Conservation (phyloP, 2,797 vertebrate species). For the Lates japonicus region DNA sequence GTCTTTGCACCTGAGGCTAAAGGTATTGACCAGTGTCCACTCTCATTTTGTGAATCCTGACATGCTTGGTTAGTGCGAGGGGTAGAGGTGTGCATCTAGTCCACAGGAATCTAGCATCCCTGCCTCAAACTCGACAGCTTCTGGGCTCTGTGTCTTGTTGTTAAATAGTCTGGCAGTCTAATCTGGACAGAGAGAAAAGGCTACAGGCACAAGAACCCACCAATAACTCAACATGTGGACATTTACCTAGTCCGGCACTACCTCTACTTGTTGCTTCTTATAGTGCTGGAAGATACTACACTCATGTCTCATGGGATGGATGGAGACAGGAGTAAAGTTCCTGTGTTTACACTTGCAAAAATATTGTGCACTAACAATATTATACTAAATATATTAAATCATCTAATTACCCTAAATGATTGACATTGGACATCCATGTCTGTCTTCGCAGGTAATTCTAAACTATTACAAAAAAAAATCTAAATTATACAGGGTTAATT, state of each 20-base stretch:
- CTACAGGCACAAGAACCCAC: conserved; percentile 11
- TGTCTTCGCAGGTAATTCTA: neutral
- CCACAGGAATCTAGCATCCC: conserved; percentile 31
- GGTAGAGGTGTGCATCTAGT: conserved; percentile 18
- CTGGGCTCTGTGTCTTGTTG: conserved; percentile 30
- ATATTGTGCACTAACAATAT: neutral
- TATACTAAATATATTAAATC: neutral
- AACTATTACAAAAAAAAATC: neutral
- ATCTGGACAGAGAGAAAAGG: conserved; percentile 39
- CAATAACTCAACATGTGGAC: neutral
- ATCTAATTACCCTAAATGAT: neutral
- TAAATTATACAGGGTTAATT: neutral
- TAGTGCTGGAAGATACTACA: neutral
- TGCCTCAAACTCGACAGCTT: conserved; percentile 30
- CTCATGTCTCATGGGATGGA: neutral
- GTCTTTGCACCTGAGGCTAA: conserved; percentile 38
- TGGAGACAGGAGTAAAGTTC: neutral
- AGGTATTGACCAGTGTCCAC: conserved; percentile 61
- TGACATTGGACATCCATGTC: neutral
- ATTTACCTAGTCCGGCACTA: conserved; percentile 11
- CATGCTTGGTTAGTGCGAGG: conserved; percentile 26
- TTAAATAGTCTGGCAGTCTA: conserved; percentile 26
- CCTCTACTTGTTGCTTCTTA: neutral
- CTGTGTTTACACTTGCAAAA: neutral
- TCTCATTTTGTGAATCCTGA: conserved; percentile 57